These are phyloP conservation scores for Gandaritis pyraliata DNA, from an alignment of 2,888 invertebrate species.

Conservation along the genomic window DNA sequence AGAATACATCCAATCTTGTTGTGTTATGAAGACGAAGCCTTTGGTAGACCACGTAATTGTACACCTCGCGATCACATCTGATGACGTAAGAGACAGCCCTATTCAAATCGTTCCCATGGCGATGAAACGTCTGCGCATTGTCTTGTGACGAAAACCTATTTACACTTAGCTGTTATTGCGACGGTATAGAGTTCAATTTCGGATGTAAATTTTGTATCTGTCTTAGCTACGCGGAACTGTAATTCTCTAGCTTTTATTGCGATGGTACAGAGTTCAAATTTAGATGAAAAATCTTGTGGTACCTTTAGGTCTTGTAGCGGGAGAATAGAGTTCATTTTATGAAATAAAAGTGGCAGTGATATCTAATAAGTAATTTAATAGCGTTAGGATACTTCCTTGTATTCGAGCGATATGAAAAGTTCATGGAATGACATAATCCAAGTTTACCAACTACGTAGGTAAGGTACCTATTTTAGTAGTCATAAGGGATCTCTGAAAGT, in stretches of 20 bases:
- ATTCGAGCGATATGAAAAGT: conserved; percentile 13
- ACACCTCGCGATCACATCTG: conserved; percentile 29
- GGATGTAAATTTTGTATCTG: neutral
- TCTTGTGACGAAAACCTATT: conserved; percentile 65
- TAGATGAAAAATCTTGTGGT: neutral
- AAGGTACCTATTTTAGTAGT: no score
- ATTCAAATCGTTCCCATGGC: conserved; percentile 66
- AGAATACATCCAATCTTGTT: neutral
- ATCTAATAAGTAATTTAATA: conserved; percentile 12
- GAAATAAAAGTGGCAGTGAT: neutral
- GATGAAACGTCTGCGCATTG: conserved; percentile 69
- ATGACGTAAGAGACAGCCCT: conserved; percentile 54
- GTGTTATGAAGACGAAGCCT: neutral
- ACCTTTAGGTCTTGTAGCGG: conserved; percentile 11
- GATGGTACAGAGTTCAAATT: conserved; percentile 10
- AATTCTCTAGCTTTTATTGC: conserved; percentile 24
- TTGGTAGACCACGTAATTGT: conserved; percentile 25
- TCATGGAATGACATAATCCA: no score
- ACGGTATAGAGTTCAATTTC: conserved; percentile 12
- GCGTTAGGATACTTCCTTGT: conserved; percentile 13
- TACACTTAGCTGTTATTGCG: conserved; percentile 21
- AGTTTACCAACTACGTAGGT: no score
- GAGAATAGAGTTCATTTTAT: conserved; percentile 28
- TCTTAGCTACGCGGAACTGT: conserved; percentile 56
- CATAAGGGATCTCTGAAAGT: no score